A percentile compares a stretch with the other conserved stretches of the same genome.
Conservation (phyloP, 2,113 vertebrate genomes). For the Phrynocephalus versicolor region DNA sequence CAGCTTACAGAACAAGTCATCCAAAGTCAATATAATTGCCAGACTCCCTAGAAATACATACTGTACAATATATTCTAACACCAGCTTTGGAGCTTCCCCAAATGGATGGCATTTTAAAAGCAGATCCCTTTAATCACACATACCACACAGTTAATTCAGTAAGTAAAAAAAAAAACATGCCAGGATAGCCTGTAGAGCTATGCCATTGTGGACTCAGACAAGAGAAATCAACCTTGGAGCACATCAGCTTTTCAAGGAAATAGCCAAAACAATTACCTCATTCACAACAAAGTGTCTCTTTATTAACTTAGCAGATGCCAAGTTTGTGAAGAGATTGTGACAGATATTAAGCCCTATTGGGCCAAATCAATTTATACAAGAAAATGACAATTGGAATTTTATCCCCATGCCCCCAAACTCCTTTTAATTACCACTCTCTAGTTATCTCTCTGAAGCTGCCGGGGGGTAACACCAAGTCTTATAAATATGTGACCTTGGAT, state of each 20-base stretch:
- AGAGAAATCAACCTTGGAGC: neutral
- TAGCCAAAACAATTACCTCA: neutral
- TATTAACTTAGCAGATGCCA: neutral
- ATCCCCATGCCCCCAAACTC: no score
- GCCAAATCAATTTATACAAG: neutral
- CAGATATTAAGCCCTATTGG: neutral
- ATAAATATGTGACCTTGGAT: no score
- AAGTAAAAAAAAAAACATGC: neutral
- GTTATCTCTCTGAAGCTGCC: no score
- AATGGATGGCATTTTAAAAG: no score
- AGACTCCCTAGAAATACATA: neutral
- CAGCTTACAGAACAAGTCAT: no score
- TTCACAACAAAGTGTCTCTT: neutral
- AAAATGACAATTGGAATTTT: neutral
- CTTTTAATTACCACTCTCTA: no score
- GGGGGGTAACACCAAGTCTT: no score
- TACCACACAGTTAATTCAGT: slow-evolving; percentile 14
- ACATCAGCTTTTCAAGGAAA: slow-evolving; percentile 24
- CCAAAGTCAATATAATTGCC: neutral
- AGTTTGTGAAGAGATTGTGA: neutral
- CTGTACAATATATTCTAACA: neutral
- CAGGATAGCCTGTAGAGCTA: neutral
- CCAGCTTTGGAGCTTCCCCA: neutral
- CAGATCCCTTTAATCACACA: no score
- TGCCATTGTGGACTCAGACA: neutral